phyloP scores from a whole-genome alignment of 2,113 vertebrate genomes.

The Chaetops frenatus region DNA sequence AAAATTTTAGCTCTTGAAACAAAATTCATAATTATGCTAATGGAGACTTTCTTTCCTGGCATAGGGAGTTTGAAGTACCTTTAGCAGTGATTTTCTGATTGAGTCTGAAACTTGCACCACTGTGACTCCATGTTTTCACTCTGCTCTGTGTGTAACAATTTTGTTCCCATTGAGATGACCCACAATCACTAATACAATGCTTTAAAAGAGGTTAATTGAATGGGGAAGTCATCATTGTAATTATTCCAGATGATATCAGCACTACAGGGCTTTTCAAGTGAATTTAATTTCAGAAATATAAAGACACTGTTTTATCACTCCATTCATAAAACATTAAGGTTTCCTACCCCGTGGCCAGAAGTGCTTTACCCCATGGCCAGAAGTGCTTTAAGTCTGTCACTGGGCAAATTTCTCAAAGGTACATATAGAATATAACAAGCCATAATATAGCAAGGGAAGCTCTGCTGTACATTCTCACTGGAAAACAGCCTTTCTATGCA shows the following conservation, averaged over 20 bases:
- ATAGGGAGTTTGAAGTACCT: not conserved
- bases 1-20: not conserved
- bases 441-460: not conserved
- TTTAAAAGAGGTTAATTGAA: constrained; percentile 35
- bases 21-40: constrained; percentile 10
- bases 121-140: not conserved
- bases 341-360: too few species aligned
- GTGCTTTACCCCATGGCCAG: not conserved
- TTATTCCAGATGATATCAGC: not conserved
- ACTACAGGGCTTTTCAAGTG: not conserved
- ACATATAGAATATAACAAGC: not conserved
- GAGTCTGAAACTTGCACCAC: not conserved
- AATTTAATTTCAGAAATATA: not conserved
- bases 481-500: not conserved
- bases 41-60: not conserved
- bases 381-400: not conserved
- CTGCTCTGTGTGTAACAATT: not conserved
- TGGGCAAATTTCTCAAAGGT: not conserved
- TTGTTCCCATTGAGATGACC: not conserved
- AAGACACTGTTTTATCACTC: not conserved
- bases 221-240: not conserved
- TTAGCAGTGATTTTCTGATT: not conserved
- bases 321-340: not conserved
- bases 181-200: not conserved
- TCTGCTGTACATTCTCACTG: not conserved